Evolutionary conservation across 1,140 invertebrate genomes (phyloP), one percentile per base, ranked within the genome.

Genomic region (Andricus grossulariae): DNA sequence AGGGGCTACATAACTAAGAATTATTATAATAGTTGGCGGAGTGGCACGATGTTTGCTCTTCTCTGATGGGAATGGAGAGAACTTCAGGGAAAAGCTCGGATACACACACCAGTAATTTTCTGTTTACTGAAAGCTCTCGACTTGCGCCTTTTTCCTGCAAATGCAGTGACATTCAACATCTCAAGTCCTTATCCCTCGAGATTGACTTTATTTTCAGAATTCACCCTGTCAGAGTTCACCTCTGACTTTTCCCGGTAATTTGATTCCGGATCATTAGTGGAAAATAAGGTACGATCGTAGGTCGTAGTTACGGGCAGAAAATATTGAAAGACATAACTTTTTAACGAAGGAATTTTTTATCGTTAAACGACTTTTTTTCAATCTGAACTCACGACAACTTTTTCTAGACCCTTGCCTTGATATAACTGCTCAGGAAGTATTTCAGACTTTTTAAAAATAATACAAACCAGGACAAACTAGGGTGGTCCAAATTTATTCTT

Each of bases 1-100:
- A 45, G 16, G n/a, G 52, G 52, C 5, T 7, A 54, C 52, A 54
- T 54, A 54, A 54, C n/a, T 54, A 10, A 19, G 52, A 54, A 54
- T 54, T 18, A 54, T 54, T 54, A 18, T 19, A 18, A n/a, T n/a
- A 18, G 16, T 19, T 19, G 52, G 52, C 52, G 18, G 19, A 54
- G 52, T 54, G 52, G 52, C 52, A n/a, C 60, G 39, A 39, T 66
- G 60, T 66, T 66, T 66, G 60, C 25, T 66, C 32, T 66, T 66
- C 60, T 16, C 60, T 66, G 16, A 66, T 66, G 60, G 25, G n/a
- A 66, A 66, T 66, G 15, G 25, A 66, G 60, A 66, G 60, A 66
- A 39, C 60, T 66, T 66, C 21, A 66, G 60, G 60, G 60, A 66
- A 66, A 66, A 66, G 60, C 13, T 32, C 13, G n/a, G 39, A 25